phyloP scores from a whole-genome alignment of 2,888 invertebrate genomes.

The Drosophila merina region DNA sequence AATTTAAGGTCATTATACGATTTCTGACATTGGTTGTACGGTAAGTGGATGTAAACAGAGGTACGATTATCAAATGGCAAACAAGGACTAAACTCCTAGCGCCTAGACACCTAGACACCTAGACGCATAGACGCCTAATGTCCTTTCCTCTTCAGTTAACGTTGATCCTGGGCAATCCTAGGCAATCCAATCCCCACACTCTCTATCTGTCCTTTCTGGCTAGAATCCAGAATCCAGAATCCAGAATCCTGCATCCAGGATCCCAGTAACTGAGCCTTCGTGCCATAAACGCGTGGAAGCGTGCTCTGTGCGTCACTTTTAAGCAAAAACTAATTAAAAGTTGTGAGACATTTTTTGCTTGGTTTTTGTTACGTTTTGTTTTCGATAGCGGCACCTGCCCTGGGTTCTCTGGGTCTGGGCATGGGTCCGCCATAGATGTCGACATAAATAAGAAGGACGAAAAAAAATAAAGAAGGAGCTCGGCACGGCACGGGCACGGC shows the following conservation, averaged over 20 bases:
- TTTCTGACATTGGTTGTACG: constrained; percentile 8
- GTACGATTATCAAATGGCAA: constrained; percentile 14
- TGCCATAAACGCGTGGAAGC: constrained; percentile 36
- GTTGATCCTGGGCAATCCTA: constrained; percentile 1
- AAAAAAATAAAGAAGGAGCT: neutral
- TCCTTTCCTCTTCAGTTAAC: constrained; percentile 1
- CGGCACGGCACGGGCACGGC: neutral
- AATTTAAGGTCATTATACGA: constrained; percentile 22
- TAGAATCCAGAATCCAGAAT: neutral
- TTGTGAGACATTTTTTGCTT: constrained; percentile 82
- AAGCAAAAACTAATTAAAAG: constrained; percentile 84
- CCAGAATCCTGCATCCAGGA: neutral
- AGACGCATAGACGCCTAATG: neutral
- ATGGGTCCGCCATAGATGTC: constrained; percentile 2
- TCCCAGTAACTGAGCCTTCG: constrained; percentile 9
- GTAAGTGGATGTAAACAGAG: constrained; percentile 1
- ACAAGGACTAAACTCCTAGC: neutral
- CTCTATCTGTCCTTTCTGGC: neutral
- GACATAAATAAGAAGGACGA: constrained; percentile 37
- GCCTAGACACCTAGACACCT: neutral
- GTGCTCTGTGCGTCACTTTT: constrained; percentile 67
- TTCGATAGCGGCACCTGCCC: constrained; percentile 54
- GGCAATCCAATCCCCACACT: constrained; percentile 1
- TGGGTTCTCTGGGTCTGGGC: neutral
- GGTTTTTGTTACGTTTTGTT: constrained; percentile 45